Evolutionary conservation across 2,888 invertebrate species (phyloP), one percentile per base, ranked within the genome.

Genomic region (Trachelus iudaicus): DNA sequence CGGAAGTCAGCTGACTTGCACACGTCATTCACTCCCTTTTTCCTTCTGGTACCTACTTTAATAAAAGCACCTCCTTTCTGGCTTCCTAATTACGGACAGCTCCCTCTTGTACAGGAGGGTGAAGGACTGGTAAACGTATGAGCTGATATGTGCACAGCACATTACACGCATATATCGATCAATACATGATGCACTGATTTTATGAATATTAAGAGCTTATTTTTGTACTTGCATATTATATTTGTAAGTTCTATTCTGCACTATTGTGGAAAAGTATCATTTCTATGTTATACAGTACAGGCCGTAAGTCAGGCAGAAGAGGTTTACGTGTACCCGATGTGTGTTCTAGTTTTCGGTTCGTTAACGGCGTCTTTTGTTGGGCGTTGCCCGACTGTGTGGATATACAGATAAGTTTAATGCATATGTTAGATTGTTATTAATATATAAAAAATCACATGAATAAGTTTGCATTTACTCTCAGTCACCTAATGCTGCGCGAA

Each of bases 301-400:
- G 56, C 56, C 2, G 56, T 23, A 56, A 56, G 56, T 2, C 56
- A 56, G 56, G 23, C 23, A 23, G 56, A 56, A 56, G 56, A 56
- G 23, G 56, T 56, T 56, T 23, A 74, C 79, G 40, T 74, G 79
- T 78, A 79, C 81, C 79, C 80, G 82, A 87, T 80, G 82, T 78
- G 80, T 78, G 86, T 82, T 83, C 86, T 80, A 85, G 87, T 87
- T 87, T 85, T 81, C 82, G 81, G 83, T 84, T 84, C 82, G 85
- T 85, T 82, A 85, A 83, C 82, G 81, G 83, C 83, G 77, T 81
- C 81, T 82, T 78, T 79, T 78, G 76, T 80, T 76, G 73, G 71
- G 75, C 77, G 79, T 75, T 73, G 76, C 69, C 11, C 13, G 33
- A 56, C 56, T 23, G 56, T 56, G 56, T 56, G 56, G 6, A 56